A percentile compares a stretch with the other conserved stretches of the same genome.
Conservation (phyloP, 2,888 invertebrate species). For the Lordiphosa andalusiaca region DNA sequence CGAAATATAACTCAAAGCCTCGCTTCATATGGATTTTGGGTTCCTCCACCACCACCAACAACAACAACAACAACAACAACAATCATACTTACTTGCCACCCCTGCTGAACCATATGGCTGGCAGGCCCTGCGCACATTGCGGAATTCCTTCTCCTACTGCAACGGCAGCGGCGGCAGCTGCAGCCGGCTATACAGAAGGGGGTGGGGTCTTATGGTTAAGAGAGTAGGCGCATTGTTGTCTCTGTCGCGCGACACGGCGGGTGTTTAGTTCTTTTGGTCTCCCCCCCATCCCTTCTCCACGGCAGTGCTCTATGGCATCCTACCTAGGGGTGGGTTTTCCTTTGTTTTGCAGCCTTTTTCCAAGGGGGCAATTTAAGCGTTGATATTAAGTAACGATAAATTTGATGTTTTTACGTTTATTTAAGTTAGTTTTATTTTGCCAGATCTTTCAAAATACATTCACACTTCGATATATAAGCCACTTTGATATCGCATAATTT, state of each 20-base stretch:
- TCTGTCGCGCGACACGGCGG: conserved; percentile 22
- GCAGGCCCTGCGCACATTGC: conserved; percentile 66
- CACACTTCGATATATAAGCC: conserved; percentile 10
- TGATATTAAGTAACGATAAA: conserved; percentile 3
- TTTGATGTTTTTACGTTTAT: conserved; percentile 16
- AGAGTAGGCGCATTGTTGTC: conserved; percentile 29
- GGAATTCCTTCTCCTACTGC: conserved; percentile 53
- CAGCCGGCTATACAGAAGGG: conserved; percentile 10
- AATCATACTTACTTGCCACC: conserved; percentile 5
- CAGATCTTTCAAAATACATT: conserved; percentile 9
- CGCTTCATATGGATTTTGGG: conserved; percentile 45
- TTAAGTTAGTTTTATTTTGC: too few species aligned
- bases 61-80: too few species aligned
- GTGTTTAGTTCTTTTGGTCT: conserved; percentile 12
- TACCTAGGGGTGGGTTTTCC: conserved; percentile 32
- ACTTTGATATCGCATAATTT: conserved; percentile 9
- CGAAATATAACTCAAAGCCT: conserved; percentile 28
- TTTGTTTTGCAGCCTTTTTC: conserved; percentile 1
- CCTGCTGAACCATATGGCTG: conserved; percentile 52
- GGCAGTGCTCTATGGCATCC: conserved; percentile 20
- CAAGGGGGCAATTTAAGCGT: not conserved
- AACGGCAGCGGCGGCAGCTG: conserved; percentile 56
- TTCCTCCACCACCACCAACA: not conserved
- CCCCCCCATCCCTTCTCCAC: not conserved
- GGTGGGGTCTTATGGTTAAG: not conserved